phyloP scores from a whole-genome alignment of 1,140 invertebrate species.

The Condylostylus longicornis region DNA sequence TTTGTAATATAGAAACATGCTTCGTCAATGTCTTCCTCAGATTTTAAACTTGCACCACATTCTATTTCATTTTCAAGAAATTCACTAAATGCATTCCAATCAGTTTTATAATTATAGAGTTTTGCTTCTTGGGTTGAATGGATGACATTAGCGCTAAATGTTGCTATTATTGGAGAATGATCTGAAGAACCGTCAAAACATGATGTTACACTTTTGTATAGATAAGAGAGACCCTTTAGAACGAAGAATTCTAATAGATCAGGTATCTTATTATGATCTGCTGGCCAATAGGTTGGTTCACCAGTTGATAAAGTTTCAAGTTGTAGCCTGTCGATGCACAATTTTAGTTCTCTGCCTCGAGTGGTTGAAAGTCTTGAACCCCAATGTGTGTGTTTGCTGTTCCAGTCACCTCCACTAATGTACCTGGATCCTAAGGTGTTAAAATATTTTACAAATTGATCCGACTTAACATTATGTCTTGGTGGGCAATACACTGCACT shows the following conservation, averaged over 20 bases:
- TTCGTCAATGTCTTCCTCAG: too few species aligned
- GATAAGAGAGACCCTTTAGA: conserved; percentile 13
- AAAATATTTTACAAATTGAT: conserved; percentile 22
- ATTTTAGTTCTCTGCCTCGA: conserved; percentile 20
- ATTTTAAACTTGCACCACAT: too few species aligned
- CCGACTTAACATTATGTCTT: conserved; percentile 1
- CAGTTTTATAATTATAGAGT: conserved; percentile 7
- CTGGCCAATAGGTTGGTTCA: conserved; percentile 31
- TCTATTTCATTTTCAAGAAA: too few species aligned
- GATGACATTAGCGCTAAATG: conserved; percentile 5
- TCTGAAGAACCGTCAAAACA: conserved; percentile 8
- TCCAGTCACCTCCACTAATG: conserved; percentile 29
- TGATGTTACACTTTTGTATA: conserved; percentile 4
- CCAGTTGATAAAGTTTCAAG: conserved; percentile 16
- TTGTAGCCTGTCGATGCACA: conserved; percentile 13
- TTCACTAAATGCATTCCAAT: too few species aligned
- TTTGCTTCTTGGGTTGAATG: conserved; percentile 5
- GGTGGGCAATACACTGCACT: conserved; percentile 3
- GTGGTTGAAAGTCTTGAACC: conserved; percentile 23
- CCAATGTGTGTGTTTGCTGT: conserved; percentile 31
- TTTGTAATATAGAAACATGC: too few species aligned
- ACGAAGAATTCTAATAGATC: conserved; percentile 30
- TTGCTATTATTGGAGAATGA: conserved; percentile 10
- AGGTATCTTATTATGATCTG: conserved; percentile 22
- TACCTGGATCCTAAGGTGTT: conserved; percentile 21